Percentiles rank a stretch among this genome's conserved stretches.
Conservation (phyloP, 2,888 invertebrate species). For the Cyrtodaria siliqua region DNA sequence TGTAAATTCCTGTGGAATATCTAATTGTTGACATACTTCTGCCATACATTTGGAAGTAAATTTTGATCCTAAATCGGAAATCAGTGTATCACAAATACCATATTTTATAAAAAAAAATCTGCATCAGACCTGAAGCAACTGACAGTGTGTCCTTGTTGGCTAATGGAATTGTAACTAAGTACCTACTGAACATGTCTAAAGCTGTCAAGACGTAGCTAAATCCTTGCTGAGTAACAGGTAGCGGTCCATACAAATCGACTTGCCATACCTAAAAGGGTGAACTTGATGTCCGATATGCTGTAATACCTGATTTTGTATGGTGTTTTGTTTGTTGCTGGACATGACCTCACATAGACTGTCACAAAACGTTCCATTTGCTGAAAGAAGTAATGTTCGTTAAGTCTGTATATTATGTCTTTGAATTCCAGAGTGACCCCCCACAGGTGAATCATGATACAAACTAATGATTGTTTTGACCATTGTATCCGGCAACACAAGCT, state of each 20-base stretch:
- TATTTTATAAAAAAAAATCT: constrained; percentile 27
- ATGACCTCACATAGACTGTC: not conserved
- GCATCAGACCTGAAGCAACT: constrained; percentile 15
- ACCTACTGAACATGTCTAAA: constrained; percentile 29
- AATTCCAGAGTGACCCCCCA: constrained; percentile 41
- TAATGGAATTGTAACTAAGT: constrained; percentile 16
- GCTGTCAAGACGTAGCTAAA: constrained; percentile 29
- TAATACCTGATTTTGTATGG: constrained; percentile 24
- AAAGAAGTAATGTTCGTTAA: constrained; percentile 36
- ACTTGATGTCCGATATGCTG: constrained; percentile 22
- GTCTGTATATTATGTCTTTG: constrained; percentile 34
- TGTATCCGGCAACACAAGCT: constrained; percentile 39
- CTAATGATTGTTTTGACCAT: constrained; percentile 29
- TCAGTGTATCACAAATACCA: constrained; percentile 36
- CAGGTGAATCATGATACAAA: constrained; percentile 35
- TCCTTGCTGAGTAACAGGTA: constrained; percentile 21
- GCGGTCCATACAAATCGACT: constrained; percentile 37
- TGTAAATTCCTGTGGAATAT: constrained; percentile 11
- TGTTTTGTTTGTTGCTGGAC: constrained; percentile 24
- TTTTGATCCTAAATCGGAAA: constrained; percentile 3
- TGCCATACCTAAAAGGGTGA: constrained; percentile 32
- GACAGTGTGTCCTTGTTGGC: constrained; percentile 31
- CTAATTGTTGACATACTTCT: constrained; percentile 6
- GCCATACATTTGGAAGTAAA: not conserved
- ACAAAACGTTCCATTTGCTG: constrained; percentile 7